Evolutionary conservation across 2,797 vertebrate genomes (phyloP).

Genomic region (Amphiprion clarkii): DNA sequence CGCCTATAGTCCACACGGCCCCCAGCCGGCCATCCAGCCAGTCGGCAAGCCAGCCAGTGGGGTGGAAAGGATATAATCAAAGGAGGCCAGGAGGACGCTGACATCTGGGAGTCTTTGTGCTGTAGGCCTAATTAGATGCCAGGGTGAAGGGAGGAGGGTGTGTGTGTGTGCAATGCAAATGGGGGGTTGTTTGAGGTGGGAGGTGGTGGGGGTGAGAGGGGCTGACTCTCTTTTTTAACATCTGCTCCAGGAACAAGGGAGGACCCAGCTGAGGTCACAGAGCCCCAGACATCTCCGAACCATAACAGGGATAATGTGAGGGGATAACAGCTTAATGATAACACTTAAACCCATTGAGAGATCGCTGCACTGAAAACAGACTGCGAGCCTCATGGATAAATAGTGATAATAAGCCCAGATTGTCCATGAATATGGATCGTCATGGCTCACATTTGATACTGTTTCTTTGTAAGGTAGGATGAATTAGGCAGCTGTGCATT

Average conservation of each 20-base stretch:
- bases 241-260: slow-evolving; percentile 88
- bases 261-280: slow-evolving; percentile 75
- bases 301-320: slow-evolving; percentile 70
- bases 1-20: slow-evolving; percentile 56
- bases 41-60: slow-evolving; percentile 73
- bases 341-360: slow-evolving; percentile 77
- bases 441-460: slow-evolving; percentile 66
- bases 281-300: slow-evolving; percentile 71
- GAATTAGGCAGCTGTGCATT: slow-evolving; percentile 67
- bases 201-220: slow-evolving; percentile 16
- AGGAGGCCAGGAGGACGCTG: slow-evolving; percentile 90
- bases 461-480: slow-evolving; percentile 61
- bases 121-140: slow-evolving; percentile 91
- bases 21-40: slow-evolving; percentile 60
- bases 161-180: slow-evolving; percentile 2
- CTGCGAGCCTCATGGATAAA: slow-evolving; percentile 62
- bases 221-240: slow-evolving; percentile 82
- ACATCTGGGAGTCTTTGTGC: slow-evolving; percentile 96
- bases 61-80: slow-evolving; percentile 92
- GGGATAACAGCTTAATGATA: slow-evolving; percentile 82
- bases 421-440: slow-evolving; percentile 79
- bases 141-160: slow-evolving; percentile 79
- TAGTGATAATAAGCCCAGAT: slow-evolving; percentile 71
- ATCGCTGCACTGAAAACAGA: slow-evolving; percentile 57
- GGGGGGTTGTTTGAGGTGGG: slow-evolving; percentile 58